Evolutionary conservation across 2,888 invertebrate species (phyloP).

Genomic region (Rhodophaea formosa): DNA sequence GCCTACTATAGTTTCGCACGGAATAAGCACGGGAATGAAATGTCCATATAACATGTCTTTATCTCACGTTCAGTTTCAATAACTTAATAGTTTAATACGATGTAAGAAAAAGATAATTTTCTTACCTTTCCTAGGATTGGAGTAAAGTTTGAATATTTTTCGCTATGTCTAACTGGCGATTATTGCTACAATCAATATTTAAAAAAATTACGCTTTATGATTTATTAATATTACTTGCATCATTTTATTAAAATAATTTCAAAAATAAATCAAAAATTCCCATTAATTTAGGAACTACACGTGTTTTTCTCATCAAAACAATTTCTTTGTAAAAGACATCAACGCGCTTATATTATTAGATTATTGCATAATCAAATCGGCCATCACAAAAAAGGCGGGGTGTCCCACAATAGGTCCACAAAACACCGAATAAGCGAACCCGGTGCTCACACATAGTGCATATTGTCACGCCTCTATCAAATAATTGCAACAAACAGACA

Average conservation of each 20-base stretch:
- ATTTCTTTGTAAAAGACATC: conserved; percentile 21
- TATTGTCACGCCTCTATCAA: conserved; percentile 46
- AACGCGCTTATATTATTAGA: conserved; percentile 7
- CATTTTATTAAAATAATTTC: no score
- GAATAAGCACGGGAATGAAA: no score
- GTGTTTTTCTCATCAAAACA: background rate
- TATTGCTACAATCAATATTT: no score
- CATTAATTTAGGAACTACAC: background rate
- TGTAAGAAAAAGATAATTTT: no score
- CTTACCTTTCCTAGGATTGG: no score
- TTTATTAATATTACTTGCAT: background rate
- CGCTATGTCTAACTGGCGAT: no score
- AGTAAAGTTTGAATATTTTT: no score
- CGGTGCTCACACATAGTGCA: background rate
- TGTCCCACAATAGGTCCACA: conserved; percentile 24
- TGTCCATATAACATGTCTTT: no score
- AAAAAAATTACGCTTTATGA: background rate
- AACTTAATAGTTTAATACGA: no score
- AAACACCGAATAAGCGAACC: conserved; percentile 18
- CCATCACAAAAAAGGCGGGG: conserved; percentile 44
- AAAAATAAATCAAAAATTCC: background rate
- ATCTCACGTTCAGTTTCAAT: no score
- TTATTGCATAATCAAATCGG: conserved; percentile 11
- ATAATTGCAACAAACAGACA: conserved; percentile 50
- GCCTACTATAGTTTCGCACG: no score